Base-by-base conservation (phyloP, 2,113 vertebrate species). In the Elaphurus davidianus region DNA sequence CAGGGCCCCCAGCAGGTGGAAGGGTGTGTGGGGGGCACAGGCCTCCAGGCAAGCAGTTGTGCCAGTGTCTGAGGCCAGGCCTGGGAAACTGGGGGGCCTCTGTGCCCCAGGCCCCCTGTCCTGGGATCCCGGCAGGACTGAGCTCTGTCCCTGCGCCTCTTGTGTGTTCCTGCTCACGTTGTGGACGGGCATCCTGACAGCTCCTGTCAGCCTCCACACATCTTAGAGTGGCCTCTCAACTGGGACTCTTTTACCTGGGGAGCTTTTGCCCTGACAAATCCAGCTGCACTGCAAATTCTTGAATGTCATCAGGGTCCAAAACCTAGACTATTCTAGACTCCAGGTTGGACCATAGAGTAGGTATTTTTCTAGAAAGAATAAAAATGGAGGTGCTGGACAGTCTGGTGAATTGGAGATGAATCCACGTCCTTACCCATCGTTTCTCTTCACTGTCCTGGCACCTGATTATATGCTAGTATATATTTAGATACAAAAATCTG, bases 301-400 rank as follows among this genome's bases (percentile, higher is more conserved):
- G 6, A 30, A 59, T 81, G 19, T 81, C 54, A 60, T n/a, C n/a
- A n/a, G 1, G 16, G 45, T 87, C 54, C 36, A 33, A 60, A 84
- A 52, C 40, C 28, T 67, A 57, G 95, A 85, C 79, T 84, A 25
- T 94, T 79, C n/a, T 43, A n/a, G 33, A 60, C 33, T 95, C 5
- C 6, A 36, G 47, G 10, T 23, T 83, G 71, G 59, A 28, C 11
- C n/a, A 2, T 19, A 28, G 59, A 50, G 21, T 25, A 36, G 11
- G 7, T 33, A 5, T 91, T 97, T 57, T 93, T 78, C 57, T 78
- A 16, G 60, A 76, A 59, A 84, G 11, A 16, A 3, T 50, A 55
- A 27, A 23, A n/a, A 87, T 1, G 16, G 62, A 40, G 79, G 78
- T 45, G n/a, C 67, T n/a, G 76, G 8, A 55, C 7, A 23, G 50